These are phyloP conservation scores for Pristis pectinata DNA, from an alignment of 2,797 vertebrate genomes.

Conservation along the genomic window DNA sequence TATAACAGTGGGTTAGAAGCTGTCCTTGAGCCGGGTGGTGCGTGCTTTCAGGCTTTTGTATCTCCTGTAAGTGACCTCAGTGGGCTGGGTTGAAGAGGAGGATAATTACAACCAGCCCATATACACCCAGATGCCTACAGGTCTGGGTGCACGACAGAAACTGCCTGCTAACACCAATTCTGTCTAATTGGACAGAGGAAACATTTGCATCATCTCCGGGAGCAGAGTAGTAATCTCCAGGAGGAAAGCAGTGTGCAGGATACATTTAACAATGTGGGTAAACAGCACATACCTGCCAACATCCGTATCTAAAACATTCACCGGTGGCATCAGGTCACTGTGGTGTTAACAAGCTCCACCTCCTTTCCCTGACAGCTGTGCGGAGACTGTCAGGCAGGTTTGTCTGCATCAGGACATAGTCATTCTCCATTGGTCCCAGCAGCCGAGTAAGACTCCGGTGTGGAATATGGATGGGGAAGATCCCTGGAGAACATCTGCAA, in stretches of 20 bases:
- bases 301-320: neutral
- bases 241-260: neutral
- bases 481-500: neutral
- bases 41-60: no score
- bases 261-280: neutral
- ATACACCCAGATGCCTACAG: neutral
- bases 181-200: neutral
- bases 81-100: neutral
- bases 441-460: conserved; percentile 63
- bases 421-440: conserved; percentile 52
- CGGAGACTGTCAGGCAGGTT: conserved; percentile 31
- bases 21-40: no score
- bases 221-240: neutral
- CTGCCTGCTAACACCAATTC: neutral
- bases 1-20: no score
- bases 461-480: neutral
- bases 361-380: neutral
- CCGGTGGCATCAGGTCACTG: neutral
- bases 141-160: neutral
- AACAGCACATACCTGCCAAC: no score
- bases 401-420: conserved; percentile 44
- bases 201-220: neutral
- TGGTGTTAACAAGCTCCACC: neutral
- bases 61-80: neutral
- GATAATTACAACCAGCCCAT: neutral